Conservation (phyloP, 2,888 invertebrate genomes). For the Oligia latruncula region DNA sequence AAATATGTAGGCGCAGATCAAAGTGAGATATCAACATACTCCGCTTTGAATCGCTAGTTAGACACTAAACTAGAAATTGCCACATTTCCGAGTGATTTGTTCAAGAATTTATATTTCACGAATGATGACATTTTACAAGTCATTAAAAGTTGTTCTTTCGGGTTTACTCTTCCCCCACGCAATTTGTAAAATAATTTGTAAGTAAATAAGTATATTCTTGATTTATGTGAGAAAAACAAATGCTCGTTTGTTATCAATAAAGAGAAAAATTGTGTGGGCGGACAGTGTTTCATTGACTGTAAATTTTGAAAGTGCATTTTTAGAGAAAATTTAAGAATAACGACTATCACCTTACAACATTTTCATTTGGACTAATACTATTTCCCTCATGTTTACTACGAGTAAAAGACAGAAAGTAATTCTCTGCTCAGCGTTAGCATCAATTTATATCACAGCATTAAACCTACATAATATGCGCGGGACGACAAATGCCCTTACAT, state of each 20-base stretch:
- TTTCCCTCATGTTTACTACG: background rate
- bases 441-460: slow-evolving; percentile 7
- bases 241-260: slow-evolving; percentile 11
- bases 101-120: slow-evolving; percentile 30
- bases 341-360: background rate
- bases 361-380: background rate
- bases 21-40: slow-evolving; percentile 35
- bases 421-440: slow-evolving; percentile 3
- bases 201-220: background rate
- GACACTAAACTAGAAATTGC: slow-evolving; percentile 23
- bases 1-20: slow-evolving; percentile 53
- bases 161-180: slow-evolving; percentile 16
- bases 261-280: background rate
- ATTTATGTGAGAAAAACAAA: slow-evolving; percentile 13
- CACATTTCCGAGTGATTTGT: slow-evolving; percentile 26
- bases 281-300: slow-evolving; percentile 5
- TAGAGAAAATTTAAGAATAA: background rate
- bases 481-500: slow-evolving; percentile 53
- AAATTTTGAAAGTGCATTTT: slow-evolving; percentile 1
- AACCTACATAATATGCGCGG: slow-evolving; percentile 2
- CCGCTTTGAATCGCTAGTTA: slow-evolving; percentile 31
- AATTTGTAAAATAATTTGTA: slow-evolving; percentile 3
- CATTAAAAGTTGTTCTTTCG: slow-evolving; percentile 23
- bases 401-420: background rate
- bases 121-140: slow-evolving; percentile 16